Evolutionary conservation across 2,888 invertebrate genomes (phyloP).

Genomic region (Monochamus alternatus): DNA sequence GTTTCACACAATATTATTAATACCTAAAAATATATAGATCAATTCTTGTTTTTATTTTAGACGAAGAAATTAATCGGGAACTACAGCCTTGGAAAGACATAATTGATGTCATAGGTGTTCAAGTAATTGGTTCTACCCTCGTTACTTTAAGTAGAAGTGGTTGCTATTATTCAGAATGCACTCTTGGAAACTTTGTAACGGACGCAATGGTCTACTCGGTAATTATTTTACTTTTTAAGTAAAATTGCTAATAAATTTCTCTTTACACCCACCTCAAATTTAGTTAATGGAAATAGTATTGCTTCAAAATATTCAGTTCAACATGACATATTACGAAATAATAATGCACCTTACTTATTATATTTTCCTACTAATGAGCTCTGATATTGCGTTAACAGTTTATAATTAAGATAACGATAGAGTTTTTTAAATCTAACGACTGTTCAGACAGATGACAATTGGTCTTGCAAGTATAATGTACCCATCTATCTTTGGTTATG

Average conservation of each 20-base stretch:
- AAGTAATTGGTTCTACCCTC: constrained; percentile 73
- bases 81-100: constrained; percentile 76
- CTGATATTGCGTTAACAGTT: not conserved
- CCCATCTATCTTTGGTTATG: no score
- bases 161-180: constrained; percentile 80
- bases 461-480: no score
- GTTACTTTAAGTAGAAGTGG: constrained; percentile 71
- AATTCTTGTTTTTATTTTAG: constrained; percentile 66
- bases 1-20: no score
- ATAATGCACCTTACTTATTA: not conserved
- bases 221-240: constrained; percentile 47
- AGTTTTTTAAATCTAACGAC: no score
- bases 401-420: no score
- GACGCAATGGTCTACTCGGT: constrained; percentile 82
- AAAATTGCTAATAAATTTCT: not conserved
- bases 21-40: no score
- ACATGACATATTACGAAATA: not conserved
- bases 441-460: no score
- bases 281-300: no score
- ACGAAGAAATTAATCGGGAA: constrained; percentile 75
- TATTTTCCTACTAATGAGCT: not conserved
- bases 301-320: no score
- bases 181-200: constrained; percentile 81
- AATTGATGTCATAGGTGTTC: constrained; percentile 74
- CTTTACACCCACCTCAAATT: no score